Evolutionary conservation across 2,113 vertebrate genomes (phyloP), one percentile per base, ranked within the genome.

Genomic region (Empidonax alnorum): DNA sequence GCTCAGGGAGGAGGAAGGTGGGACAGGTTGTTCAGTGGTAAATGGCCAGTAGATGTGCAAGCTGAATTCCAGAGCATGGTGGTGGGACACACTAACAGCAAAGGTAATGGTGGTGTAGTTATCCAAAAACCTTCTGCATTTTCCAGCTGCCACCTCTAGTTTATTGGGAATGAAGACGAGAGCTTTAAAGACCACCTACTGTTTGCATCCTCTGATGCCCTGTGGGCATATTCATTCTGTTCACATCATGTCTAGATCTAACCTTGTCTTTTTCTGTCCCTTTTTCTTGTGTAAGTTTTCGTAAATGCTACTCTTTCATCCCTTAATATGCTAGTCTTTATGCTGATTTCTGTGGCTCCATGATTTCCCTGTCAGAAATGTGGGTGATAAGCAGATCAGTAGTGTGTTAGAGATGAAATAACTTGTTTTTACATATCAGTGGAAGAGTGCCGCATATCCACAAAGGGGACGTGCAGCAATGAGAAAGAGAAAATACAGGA

Each of bases 261-360:
- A 89, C 90, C 83, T 92, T 86, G 83, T 90, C 91, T 95, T 97
- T 74, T 92, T 86, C 86, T 92, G 86, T 92, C 79, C 24, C 56
- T 19, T 93, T 80, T 92, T 84, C 68, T 77, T 74, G 21, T 84
- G 55, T 61, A 85, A 86, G 72, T 83, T 93, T 89, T 95, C 86
- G 88, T 92, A 80, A 95, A 94, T 80, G 27, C 76, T 86, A 92
- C 68, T 86, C 68, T 94, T 93, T 93, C 33, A 63, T 78, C 22
- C 50, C 56, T 47, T 84, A 78, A 71, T 90, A 67, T 71, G 75
- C 55, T 66, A 72, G 63, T 88, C 63, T 92, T 90, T 81, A 33
- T 74, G 79, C 80, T 90, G 83, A 83, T 90, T 94, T 81, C 69
- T 79, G 52, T 84, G 78, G 33, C 44, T 81, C 80, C 47, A 9